Evolutionary conservation across 2,888 invertebrate species (phyloP).

Genomic region (Gonocerus acuteangulatus): DNA sequence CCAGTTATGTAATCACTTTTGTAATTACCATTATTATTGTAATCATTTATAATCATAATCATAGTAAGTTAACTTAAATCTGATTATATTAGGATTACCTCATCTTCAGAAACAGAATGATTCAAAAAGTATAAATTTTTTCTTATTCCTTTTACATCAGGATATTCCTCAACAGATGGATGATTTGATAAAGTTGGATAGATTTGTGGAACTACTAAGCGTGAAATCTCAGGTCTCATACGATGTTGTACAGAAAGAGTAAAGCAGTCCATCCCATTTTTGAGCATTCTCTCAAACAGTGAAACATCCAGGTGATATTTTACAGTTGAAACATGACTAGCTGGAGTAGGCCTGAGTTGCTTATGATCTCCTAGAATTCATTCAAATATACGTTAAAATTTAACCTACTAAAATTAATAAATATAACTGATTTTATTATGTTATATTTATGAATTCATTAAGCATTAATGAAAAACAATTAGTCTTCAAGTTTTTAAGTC

Average conservation of each 20-base stretch:
- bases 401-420: neutral
- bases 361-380: conserved; percentile 35
- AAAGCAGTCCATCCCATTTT: conserved; percentile 45
- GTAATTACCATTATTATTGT: too few species aligned
- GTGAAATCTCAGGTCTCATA: conserved; percentile 48
- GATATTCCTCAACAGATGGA: conserved; percentile 50
- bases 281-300: conserved; percentile 49
- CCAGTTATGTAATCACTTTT: too few species aligned
- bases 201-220: conserved; percentile 52
- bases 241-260: conserved; percentile 47
- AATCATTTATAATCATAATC: too few species aligned
- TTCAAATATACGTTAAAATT: too few species aligned
- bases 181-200: conserved; percentile 58
- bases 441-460: too few species aligned
- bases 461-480: too few species aligned
- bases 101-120: conserved; percentile 45
- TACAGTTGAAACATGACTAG: conserved; percentile 45
- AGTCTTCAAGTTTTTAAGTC: too few species aligned
- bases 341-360: conserved; percentile 48
- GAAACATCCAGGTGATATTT: conserved; percentile 49
- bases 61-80: too few species aligned
- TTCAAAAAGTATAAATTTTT: conserved; percentile 60
- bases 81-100: conserved; percentile 14
- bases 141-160: conserved; percentile 52
- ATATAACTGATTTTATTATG: too few species aligned